A percentile compares a stretch with the other conserved stretches of the same genome.
These are phyloP conservation scores for Antigone vipio DNA, from an alignment of 2,113 vertebrate species.

Conservation along the genomic window DNA sequence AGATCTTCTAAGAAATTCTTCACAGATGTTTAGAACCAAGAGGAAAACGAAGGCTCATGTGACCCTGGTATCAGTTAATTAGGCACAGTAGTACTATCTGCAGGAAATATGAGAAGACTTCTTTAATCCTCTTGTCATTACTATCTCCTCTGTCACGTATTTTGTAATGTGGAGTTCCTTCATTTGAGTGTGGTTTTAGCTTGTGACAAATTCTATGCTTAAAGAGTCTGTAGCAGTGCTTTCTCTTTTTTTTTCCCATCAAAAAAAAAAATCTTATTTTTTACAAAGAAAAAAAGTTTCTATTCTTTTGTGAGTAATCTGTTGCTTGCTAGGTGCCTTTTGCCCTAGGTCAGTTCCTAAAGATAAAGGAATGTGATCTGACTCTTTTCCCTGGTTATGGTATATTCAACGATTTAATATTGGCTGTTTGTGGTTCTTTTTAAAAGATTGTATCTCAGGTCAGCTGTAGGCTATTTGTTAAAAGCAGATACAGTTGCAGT, in stretches of 20 bases:
- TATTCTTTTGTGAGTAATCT: neutral
- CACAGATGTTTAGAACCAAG: neutral
- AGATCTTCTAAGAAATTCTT: slow-evolving; percentile 1
- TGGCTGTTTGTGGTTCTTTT: neutral
- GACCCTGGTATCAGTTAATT: neutral
- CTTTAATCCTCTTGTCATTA: neutral
- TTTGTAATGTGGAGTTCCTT: neutral
- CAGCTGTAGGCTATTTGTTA: neutral
- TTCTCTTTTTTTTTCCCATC: neutral
- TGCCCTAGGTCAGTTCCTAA: neutral
- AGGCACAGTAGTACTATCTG: neutral
- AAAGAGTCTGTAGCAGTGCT: neutral
- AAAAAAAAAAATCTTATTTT: neutral
- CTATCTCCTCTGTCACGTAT: neutral
- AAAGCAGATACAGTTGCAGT: neutral
- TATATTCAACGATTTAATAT: neutral
- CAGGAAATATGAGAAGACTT: neutral
- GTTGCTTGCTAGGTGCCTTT: neutral
- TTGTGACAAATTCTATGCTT: neutral
- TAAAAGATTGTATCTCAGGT: neutral
- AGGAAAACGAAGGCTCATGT: neutral
- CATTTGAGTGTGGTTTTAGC: neutral
- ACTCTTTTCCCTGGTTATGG: neutral
- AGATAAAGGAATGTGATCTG: neutral
- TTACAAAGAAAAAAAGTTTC: neutral